Evolutionary conservation across 2,888 invertebrate species (phyloP), one percentile per base, ranked within the genome.

Genomic region (Scaptomyza tumidula): DNA sequence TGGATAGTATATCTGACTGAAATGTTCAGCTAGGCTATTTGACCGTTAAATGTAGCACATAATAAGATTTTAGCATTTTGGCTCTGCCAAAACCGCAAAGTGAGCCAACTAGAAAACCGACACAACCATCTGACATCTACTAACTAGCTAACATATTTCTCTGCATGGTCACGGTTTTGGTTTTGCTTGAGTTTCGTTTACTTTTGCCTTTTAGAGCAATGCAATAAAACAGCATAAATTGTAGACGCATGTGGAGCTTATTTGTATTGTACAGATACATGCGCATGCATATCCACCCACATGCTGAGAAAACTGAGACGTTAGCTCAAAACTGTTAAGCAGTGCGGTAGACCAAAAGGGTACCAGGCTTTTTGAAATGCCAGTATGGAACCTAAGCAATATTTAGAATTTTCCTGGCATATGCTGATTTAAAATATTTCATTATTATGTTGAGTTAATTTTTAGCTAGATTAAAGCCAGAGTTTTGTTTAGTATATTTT

Each of bases 1-100:
- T 64, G 57, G 62, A 58, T 50, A 29, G 6, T 29, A 27, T 71
- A 62, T 61, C 81, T 71, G 68, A 55, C 57, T 66, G 59, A 59
- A 61, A 64, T 63, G 68, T 58, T 76, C 56, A 65, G 78, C 71
- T 74, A 74, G 65, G 78, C 71, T 74, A 74, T 80, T 86, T 69
- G 79, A 76, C 79, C 83, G 83, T 87, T 83, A 87, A 87, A 83
- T 83, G 87, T 83, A 69, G 83, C 83, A 87, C 83, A 87, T 83
- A 83, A 83, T 85, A 87, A 71, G 82, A 78, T 87, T 86, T 78
- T 66, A 64, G 69, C 63, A 33, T 33, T 41, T 44, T 16, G 19
- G 65, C 49, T n/a, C n/a, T 35, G 41, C 46, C 35, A 24, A n/a
- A 53, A 48, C 52, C 41, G 19, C 29, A 27, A 54, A 31, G 39